A percentile compares a stretch with the other conserved stretches of the same genome.
Conservation (phyloP, 2,797 vertebrate genomes). For the Typhlichthys subterraneus region DNA sequence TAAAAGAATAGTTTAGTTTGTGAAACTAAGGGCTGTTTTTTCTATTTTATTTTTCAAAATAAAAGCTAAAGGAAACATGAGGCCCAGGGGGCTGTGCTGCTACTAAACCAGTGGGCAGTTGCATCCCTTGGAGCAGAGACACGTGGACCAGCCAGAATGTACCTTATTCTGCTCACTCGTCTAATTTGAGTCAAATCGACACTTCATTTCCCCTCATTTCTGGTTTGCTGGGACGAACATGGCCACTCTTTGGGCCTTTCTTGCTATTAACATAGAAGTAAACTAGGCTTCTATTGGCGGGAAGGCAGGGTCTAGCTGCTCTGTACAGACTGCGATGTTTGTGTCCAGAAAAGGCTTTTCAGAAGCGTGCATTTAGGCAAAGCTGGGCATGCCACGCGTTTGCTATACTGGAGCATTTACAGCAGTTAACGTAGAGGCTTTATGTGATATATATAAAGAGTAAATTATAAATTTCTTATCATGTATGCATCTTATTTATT, state of each 20-base stretch:
- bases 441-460: constrained; percentile 82
- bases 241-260: constrained; percentile 19
- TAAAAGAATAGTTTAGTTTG: constrained; percentile 68
- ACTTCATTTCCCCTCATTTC: constrained; percentile 26
- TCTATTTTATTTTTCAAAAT: constrained; percentile 70
- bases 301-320: constrained; percentile 65
- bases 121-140: constrained; percentile 22
- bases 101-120: constrained; percentile 42
- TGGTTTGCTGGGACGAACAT: constrained; percentile 29
- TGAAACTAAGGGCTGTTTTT: constrained; percentile 73
- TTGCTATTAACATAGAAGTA: constrained; percentile 59
- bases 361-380: constrained; percentile 78
- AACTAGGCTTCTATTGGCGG: constrained; percentile 53
- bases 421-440: constrained; percentile 86
- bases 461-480: constrained; percentile 87
- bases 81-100: constrained; percentile 69
- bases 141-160: constrained; percentile 12
- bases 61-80: constrained; percentile 66
- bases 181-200: not conserved
- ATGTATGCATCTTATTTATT: constrained; percentile 93
- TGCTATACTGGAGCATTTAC: constrained; percentile 63
- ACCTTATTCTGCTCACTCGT: constrained; percentile 7
- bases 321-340: constrained; percentile 56
- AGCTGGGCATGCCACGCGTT: constrained; percentile 69
- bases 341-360: constrained; percentile 66